A percentile compares a stretch with the other conserved stretches of the same genome.
Conservation (phyloP, 2,113 vertebrate genomes). For the Tautogolabrus adspersus region DNA sequence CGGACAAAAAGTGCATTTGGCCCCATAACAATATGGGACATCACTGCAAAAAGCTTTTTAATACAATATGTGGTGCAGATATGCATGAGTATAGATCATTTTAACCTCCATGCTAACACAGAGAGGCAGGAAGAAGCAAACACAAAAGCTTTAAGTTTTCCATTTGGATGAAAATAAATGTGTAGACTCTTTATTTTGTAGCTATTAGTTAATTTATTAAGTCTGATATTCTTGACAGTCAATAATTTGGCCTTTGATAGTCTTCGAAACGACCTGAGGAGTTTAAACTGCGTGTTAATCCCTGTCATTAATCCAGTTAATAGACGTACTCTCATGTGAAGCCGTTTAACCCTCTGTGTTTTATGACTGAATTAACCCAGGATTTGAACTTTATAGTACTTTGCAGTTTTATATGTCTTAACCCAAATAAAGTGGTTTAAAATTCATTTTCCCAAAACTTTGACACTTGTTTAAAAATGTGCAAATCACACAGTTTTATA, state of each 20-base stretch:
- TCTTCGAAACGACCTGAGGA: conserved; percentile 5
- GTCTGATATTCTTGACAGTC: conserved; percentile 2
- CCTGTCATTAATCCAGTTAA: conserved; percentile 32
- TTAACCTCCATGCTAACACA: background rate
- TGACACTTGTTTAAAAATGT: background rate
- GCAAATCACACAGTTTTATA: background rate
- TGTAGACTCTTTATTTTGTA: background rate
- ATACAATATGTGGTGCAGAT: background rate
- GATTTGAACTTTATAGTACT: background rate
- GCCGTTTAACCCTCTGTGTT: background rate
- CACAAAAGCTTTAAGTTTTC: background rate
- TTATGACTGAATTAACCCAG: background rate
- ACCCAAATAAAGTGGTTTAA: background rate
- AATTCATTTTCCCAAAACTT: background rate
- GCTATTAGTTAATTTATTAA: background rate
- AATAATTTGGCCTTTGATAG: conserved; percentile 18
- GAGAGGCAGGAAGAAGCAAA: background rate
- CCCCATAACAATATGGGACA: background rate
- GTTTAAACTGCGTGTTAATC: conserved; percentile 14
- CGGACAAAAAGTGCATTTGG: conserved; percentile 22
- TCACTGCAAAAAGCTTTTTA: conserved; percentile 25
- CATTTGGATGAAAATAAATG: background rate
- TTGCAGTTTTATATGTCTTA: background rate
- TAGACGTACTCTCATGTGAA: background rate
- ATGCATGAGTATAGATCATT: background rate